A percentile compares a stretch with the other conserved stretches of the same genome.
phyloP scores from a whole-genome alignment of 2,797 vertebrate genomes.

The Anabacerthia variegaticeps region DNA sequence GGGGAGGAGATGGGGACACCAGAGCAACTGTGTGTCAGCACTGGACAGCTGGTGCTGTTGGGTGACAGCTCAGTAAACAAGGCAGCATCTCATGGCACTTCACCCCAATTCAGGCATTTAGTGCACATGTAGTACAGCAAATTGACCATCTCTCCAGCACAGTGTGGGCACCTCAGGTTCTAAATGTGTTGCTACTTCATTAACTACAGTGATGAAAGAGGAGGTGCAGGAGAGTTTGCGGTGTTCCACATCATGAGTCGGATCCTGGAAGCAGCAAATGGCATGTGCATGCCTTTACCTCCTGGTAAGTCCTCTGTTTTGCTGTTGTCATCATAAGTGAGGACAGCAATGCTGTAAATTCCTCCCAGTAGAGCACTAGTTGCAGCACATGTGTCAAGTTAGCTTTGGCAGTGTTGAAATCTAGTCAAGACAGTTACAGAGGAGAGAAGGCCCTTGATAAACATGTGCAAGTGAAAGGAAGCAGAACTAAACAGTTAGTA shows the following conservation, averaged over 20 bases:
- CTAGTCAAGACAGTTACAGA: neutral
- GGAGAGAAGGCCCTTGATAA: neutral
- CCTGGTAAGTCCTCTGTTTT: slow-evolving; percentile 80
- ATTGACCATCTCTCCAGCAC: accelerated
- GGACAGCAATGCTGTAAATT: neutral
- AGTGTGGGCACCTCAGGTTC: accelerated
- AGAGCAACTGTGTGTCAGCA: neutral
- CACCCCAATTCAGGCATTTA: neutral
- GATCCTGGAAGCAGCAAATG: slow-evolving; percentile 86
- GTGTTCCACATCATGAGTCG: slow-evolving; percentile 91
- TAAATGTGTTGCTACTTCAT: neutral
- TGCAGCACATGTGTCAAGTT: neutral
- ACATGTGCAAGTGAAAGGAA: neutral
- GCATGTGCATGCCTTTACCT: slow-evolving; percentile 89
- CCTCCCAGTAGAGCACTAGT: neutral
- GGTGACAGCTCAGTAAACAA: neutral
- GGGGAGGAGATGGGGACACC: neutral
- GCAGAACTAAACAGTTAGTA: neutral
- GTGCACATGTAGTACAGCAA: neutral
- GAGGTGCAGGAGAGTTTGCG: slow-evolving; percentile 80
- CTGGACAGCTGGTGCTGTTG: neutral
- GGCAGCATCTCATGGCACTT: neutral
- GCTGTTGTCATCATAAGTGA: neutral
- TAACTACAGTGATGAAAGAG: slow-evolving; percentile 76
- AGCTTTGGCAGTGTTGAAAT: neutral